Evolutionary conservation across 1,140 invertebrate species (phyloP).

Genomic region (Pogonus chalceus): DNA sequence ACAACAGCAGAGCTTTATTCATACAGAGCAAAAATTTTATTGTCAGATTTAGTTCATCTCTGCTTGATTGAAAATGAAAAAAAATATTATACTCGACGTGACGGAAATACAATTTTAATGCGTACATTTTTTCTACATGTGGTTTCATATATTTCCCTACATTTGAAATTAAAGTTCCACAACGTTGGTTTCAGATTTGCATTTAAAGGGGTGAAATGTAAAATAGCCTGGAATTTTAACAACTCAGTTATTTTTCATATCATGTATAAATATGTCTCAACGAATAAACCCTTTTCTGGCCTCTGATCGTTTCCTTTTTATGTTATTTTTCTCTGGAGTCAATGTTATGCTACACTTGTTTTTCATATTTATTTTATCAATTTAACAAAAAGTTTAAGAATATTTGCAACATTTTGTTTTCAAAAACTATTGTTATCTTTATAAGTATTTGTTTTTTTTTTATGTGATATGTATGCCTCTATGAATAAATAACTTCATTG

Average conservation of each 20-base stretch:
- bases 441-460: no score
- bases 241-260: not conserved
- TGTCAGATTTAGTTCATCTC: not conserved
- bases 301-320: not conserved
- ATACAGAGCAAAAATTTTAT: not conserved
- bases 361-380: not conserved
- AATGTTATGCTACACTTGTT: not conserved
- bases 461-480: no score
- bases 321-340: not conserved
- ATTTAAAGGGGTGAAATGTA: not conserved
- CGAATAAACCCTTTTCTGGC: no score
- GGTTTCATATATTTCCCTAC: not conserved
- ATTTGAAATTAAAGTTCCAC: not conserved
- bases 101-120: not conserved
- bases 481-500: no score
- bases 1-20: not conserved
- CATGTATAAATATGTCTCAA: not conserved
- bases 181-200: not conserved
- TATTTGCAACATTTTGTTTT: no score
- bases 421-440: no score
- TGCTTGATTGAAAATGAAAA: not conserved
- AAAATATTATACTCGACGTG: not conserved
- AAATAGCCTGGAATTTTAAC: not conserved
- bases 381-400: no score
- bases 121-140: not conserved